Evolutionary conservation across 2,113 vertebrate genomes (phyloP).

Genomic region (Speoplatyrhinus poulsoni): DNA sequence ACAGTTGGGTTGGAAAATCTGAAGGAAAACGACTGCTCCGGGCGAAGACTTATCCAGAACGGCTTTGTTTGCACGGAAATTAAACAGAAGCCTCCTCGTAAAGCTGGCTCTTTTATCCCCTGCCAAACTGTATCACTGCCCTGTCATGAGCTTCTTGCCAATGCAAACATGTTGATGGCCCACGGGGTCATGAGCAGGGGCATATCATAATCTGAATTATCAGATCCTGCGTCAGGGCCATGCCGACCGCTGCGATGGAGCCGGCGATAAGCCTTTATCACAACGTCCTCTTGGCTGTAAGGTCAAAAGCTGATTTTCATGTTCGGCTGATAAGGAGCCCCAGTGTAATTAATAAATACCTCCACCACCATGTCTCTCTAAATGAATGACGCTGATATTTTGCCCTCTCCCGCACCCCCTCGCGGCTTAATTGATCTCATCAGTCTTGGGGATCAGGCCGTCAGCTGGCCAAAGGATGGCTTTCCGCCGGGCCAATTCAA

Average conservation of each 20-base stretch:
- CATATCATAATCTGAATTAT: slow-evolving; percentile 20
- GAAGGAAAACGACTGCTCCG: not conserved
- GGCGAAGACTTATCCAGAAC: slow-evolving; percentile 6
- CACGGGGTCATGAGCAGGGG: slow-evolving; percentile 2
- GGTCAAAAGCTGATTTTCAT: slow-evolving; percentile 25
- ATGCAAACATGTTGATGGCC: slow-evolving; percentile 26
- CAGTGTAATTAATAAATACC: slow-evolving; percentile 20
- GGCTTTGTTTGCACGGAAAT: slow-evolving; percentile 17
- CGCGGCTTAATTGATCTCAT: slow-evolving; percentile 24
- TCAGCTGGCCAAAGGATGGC: not conserved
- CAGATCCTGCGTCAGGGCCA: not conserved
- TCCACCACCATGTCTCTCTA: not conserved
- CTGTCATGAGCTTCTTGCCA: slow-evolving; percentile 24
- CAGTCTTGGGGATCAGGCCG: slow-evolving; percentile 3
- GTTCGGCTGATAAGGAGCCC: slow-evolving; percentile 11
- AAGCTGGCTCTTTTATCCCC: slow-evolving; percentile 3
- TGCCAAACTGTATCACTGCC: slow-evolving; percentile 23
- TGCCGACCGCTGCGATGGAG: not conserved
- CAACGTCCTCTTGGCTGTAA: slow-evolving; percentile 10
- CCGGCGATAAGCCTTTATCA: slow-evolving; percentile 24
- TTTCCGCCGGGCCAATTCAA: not conserved
- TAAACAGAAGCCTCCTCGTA: slow-evolving; percentile 9
- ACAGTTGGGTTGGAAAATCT: not conserved
- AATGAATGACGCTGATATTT: slow-evolving; percentile 10
- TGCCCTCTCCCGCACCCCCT: slow-evolving; percentile 1